Conservation (phyloP, 1,140 invertebrate genomes). For the Zaprionus ghesquierei region DNA sequence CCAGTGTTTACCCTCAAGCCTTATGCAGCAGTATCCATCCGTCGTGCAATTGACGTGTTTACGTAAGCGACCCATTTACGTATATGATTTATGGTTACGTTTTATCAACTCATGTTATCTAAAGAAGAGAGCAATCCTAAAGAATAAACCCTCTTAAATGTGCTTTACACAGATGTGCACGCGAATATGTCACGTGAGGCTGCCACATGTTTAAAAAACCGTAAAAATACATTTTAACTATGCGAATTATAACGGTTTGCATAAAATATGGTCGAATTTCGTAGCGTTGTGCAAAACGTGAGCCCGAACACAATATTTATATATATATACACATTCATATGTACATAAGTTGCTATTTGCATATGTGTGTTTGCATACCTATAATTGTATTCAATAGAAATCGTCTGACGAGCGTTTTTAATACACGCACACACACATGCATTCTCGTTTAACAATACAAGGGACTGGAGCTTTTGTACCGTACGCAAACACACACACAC, state of each 20-base stretch:
- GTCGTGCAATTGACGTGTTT: constrained; percentile 48
- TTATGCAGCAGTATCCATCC: constrained; percentile 36
- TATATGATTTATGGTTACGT: constrained; percentile 3
- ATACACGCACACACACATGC: not conserved
- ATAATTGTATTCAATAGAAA: constrained; percentile 5
- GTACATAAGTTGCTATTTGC: too few species aligned
- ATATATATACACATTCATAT: not conserved
- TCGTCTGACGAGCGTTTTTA: not conserved
- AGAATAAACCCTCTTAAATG: not conserved
- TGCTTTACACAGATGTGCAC: not conserved
- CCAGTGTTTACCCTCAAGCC: constrained; percentile 34
- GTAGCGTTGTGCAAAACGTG: constrained; percentile 15
- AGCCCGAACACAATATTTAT: not conserved
- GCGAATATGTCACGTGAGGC: constrained; percentile 8
- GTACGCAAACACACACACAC: not conserved
- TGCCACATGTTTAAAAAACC: not conserved
- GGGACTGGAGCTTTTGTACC: not conserved
- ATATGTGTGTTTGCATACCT: too few species aligned
- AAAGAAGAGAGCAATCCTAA: not conserved
- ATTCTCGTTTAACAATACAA: not conserved
- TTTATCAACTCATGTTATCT: constrained; percentile 24
- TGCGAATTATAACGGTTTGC: constrained; percentile 2
- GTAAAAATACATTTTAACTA: not conserved
- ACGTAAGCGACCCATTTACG: constrained; percentile 41
- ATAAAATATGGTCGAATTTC: constrained; percentile 12